A percentile compares a stretch with the other conserved stretches of the same genome.
Evolutionary conservation across 2,797 vertebrate genomes (phyloP).

Genomic region (Tragopan temminckii): DNA sequence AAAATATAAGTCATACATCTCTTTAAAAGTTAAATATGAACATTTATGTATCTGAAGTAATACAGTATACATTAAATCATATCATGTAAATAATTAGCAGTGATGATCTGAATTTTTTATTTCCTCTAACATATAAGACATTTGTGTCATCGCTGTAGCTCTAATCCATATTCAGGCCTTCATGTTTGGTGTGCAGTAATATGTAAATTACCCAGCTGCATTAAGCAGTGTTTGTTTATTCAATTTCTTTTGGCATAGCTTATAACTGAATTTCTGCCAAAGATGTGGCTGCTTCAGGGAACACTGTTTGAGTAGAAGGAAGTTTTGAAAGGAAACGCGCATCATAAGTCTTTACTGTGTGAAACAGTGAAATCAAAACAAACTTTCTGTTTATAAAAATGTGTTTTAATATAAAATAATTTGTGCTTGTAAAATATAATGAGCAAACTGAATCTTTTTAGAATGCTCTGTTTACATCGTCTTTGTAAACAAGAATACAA

Average conservation of each 20-base stretch:
- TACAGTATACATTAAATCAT: constrained; percentile 1
- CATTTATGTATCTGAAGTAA: not conserved
- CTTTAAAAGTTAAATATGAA: constrained; percentile 3
- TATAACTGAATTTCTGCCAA: constrained; percentile 84
- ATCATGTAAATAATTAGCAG: constrained; percentile 61
- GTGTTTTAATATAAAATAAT: constrained; percentile 76
- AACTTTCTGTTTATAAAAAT: constrained; percentile 80
- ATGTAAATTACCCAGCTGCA: constrained; percentile 86
- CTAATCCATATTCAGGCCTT: constrained; percentile 83
- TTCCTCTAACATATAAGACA: constrained; percentile 72
- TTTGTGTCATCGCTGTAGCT: constrained; percentile 75
- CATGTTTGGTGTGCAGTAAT: constrained; percentile 81
- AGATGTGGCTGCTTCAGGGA: constrained; percentile 82
- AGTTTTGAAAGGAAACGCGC: constrained; percentile 81
- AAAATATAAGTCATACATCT: not conserved
- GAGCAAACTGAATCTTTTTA: constrained; percentile 61
- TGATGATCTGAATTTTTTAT: constrained; percentile 73
- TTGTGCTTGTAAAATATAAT: constrained; percentile 76
- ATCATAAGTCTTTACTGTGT: constrained; percentile 75
- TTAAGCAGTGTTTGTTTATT: constrained; percentile 85
- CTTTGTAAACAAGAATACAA: constrained; percentile 72
- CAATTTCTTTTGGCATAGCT: constrained; percentile 84
- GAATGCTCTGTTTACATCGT: constrained; percentile 38
- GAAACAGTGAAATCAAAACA: constrained; percentile 80
- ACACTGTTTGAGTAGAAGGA: constrained; percentile 74